phyloP scores from a whole-genome alignment of 2,888 invertebrate genomes.

The Zonitis immaculata region DNA sequence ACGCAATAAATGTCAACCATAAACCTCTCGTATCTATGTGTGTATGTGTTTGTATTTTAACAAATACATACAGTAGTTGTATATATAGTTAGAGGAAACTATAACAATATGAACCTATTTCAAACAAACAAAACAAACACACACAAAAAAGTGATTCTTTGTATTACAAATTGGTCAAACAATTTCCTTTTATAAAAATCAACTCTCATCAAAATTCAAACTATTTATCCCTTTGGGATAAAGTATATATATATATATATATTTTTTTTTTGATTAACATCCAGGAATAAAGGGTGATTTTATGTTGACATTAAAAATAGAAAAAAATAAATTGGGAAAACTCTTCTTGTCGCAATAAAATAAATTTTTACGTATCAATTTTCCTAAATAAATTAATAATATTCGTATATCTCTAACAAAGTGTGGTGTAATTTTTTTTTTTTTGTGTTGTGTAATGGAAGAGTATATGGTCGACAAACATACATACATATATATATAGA shows the following conservation, averaged over 20 bases:
- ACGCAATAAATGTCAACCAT: slow-evolving; percentile 34
- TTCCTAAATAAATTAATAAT: slow-evolving; percentile 10
- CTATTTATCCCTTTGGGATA: background rate
- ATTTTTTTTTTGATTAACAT: background rate
- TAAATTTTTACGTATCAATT: slow-evolving; percentile 14
- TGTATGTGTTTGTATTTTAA: background rate
- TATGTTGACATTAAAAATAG: background rate
- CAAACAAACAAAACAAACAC: too few relatives aligned
- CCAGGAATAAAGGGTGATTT: too few relatives aligned
- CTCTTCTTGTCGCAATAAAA: slow-evolving; percentile 5
- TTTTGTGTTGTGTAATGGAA: background rate
- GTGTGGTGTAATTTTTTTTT: too few relatives aligned
- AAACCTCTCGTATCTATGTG: background rate
- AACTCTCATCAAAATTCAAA: background rate
- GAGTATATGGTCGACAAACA: slow-evolving; percentile 5
- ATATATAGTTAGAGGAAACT: slow-evolving; percentile 15
- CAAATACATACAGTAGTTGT: background rate
- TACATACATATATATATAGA: too few relatives aligned
- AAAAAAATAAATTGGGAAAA: slow-evolving; percentile 6
- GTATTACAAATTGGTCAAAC: slow-evolving; percentile 13
- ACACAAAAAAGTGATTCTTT: slow-evolving; percentile 10
- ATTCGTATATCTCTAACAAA: too few relatives aligned
- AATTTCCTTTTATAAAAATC: slow-evolving; percentile 8
- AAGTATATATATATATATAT: too few relatives aligned
- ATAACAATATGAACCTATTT: too few relatives aligned